These are phyloP conservation scores for Amphipoea lucens DNA, from an alignment of 2,888 invertebrate species.

Conservation along the genomic window DNA sequence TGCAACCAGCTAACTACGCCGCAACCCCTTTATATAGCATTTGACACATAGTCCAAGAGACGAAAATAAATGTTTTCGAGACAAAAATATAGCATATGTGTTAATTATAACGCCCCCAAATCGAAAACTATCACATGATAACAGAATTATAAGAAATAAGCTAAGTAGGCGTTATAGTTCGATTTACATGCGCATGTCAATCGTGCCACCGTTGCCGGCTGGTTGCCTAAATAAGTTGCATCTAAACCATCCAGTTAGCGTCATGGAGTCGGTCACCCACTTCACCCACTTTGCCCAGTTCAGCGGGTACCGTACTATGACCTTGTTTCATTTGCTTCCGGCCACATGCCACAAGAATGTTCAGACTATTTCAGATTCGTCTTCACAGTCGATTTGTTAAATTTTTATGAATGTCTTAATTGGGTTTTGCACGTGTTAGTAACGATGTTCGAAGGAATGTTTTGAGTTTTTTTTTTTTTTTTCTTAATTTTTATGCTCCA, in stretches of 20 bases:
- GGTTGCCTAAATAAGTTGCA: slow-evolving; percentile 74
- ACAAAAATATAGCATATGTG: slow-evolving; percentile 10
- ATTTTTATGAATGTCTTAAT: slow-evolving; percentile 43
- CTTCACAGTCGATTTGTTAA: slow-evolving; percentile 49
- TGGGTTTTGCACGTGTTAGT: slow-evolving; percentile 16
- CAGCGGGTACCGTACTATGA: slow-evolving; percentile 77
- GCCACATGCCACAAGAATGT: slow-evolving; percentile 47
- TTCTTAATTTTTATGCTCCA: not conserved
- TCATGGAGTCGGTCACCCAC: slow-evolving; percentile 78
- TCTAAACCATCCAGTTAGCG: slow-evolving; percentile 76
- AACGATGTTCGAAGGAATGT: slow-evolving; percentile 9
- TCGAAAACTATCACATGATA: not conserved
- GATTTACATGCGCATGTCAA: slow-evolving; percentile 73
- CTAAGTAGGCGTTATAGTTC: slow-evolving; percentile 50
- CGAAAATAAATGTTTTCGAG: not conserved
- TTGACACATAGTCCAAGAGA: not conserved
- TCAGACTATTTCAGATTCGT: slow-evolving; percentile 54
- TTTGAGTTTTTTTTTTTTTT: not conserved
- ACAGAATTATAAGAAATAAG: slow-evolving; percentile 39
- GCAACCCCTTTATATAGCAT: not conserved
- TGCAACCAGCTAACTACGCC: not conserved
- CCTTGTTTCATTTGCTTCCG: slow-evolving; percentile 62
- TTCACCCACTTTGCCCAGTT: slow-evolving; percentile 83
- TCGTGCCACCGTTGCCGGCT: slow-evolving; percentile 51
- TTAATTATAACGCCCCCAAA: slow-evolving; percentile 12